A percentile compares a stretch with the other conserved stretches of the same genome.
These are phyloP conservation scores for Leptodactylus fuscus DNA, from an alignment of 2,113 vertebrate genomes.

Conservation along the genomic window DNA sequence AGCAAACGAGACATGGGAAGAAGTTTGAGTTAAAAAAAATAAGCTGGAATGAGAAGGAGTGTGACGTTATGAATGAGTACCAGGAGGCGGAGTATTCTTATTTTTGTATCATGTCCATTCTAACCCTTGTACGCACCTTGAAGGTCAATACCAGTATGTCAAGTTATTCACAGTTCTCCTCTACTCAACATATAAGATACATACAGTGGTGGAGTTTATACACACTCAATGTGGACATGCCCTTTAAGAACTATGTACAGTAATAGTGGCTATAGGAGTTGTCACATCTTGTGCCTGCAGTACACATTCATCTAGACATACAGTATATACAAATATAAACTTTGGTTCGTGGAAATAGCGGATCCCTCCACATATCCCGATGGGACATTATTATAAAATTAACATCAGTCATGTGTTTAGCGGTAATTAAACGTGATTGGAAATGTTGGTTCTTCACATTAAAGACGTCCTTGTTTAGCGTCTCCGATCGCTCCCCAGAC, in stretches of 20 bases:
- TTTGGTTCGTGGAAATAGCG: constrained; percentile 11
- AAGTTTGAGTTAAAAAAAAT: too few relatives aligned
- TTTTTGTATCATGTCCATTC: too few relatives aligned
- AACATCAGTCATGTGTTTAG: not conserved
- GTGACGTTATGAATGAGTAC: not conserved
- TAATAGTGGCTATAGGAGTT: not conserved
- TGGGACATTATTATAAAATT: constrained; percentile 10
- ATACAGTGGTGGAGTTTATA: not conserved
- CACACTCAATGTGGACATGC: not conserved
- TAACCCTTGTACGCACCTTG: too few relatives aligned
- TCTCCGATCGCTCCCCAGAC: constrained; percentile 95
- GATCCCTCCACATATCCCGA: not conserved
- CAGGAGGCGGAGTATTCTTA: too few relatives aligned
- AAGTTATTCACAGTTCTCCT: not conserved
- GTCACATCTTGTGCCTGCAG: not conserved
- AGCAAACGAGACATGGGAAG: too few relatives aligned
- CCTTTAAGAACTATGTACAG: not conserved
- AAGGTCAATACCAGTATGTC: not conserved
- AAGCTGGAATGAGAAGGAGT: not conserved
- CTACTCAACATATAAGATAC: not conserved
- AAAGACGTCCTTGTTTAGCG: constrained; percentile 83
- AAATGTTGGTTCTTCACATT: constrained; percentile 51
- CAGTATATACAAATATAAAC: constrained; percentile 34
- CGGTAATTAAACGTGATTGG: constrained; percentile 30
- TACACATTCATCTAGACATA: not conserved